phyloP scores from a whole-genome alignment of 2,797 vertebrate species.

The Octomys mimax region DNA sequence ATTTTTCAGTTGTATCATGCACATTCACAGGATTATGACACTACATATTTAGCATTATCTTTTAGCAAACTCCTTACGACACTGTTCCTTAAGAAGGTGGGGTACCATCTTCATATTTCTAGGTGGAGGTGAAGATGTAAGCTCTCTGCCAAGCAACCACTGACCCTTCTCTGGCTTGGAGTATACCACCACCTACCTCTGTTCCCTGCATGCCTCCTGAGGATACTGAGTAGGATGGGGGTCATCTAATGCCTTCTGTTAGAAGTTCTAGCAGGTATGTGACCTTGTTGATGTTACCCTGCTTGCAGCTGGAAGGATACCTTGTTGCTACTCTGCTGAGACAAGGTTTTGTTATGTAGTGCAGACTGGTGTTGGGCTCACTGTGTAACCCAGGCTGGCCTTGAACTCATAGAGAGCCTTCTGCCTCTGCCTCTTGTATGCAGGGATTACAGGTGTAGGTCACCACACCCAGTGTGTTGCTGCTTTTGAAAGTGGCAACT shows the following conservation, averaged over 20 bases:
- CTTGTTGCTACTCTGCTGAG: neutral
- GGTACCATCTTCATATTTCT: neutral
- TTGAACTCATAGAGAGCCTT: neutral
- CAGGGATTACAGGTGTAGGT: neutral
- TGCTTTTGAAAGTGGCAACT: no score
- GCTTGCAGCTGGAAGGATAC: neutral
- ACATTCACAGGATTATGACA: neutral
- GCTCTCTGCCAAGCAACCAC: neutral
- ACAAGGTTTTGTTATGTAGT: neutral
- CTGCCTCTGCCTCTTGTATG: neutral
- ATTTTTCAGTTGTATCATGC: neutral
- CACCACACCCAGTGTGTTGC: neutral
- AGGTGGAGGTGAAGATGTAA: neutral
- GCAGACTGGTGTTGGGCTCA: neutral
- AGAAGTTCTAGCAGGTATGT: neutral
- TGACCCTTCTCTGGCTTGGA: neutral
- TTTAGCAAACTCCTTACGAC: neutral
- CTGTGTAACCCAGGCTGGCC: neutral
- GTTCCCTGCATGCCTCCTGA: neutral
- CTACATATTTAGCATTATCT: neutral
- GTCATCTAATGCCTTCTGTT: neutral
- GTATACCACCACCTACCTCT: accelerated
- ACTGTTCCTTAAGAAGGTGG: neutral
- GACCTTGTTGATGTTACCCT: neutral
- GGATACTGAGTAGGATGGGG: neutral